Evolutionary conservation across 2,888 invertebrate species (phyloP), one percentile per base, ranked within the genome.

Genomic region (Acleris laterana): DNA sequence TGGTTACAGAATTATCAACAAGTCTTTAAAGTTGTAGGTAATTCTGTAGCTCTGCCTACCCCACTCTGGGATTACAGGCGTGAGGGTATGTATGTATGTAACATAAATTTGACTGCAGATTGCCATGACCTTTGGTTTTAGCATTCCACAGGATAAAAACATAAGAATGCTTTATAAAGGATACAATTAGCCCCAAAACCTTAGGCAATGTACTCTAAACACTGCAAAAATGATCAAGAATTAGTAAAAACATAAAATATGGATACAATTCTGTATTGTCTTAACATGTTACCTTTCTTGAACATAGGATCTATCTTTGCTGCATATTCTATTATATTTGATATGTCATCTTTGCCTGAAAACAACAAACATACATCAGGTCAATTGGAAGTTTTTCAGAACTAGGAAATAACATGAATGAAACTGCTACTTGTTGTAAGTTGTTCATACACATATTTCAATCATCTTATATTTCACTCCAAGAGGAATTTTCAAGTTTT

Each of bases 301-400:
- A 90, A 89, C 44, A 69, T 66, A 53, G 82, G 78, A 67, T 90
- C 79, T 16, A 58, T 63, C 67, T 70, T 69, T 11, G 84, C 76
- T 32, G 89, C 87, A 70, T 76, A 72, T 25, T 80, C 75, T 68
- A 90, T 81, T 55, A 90, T 87, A n/a, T 80, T 63, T 57, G 72
- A 60, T 52, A 90, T 85, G 44, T 85, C 79, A 64, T 79, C 75
- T 70, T 79, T 77, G 66, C 66, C 91, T 91, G 81, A 63, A 83
- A 81, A 22, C 11, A 68, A 42, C 5, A 64, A 46, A 53, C 46
- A 58, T 17, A 17, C 2, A 48, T 48, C 56, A 52, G 17, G 20
- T 44, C 49, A 53, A 25, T 25, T 25, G 25, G 6, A 38, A 38
- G 4, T 11, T 13, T 38, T 38, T 38, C 38, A 38, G 13, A 38